Evolutionary conservation across 1,140 invertebrate species (phyloP).

Genomic region (Meloidogyne hapla): DNA sequence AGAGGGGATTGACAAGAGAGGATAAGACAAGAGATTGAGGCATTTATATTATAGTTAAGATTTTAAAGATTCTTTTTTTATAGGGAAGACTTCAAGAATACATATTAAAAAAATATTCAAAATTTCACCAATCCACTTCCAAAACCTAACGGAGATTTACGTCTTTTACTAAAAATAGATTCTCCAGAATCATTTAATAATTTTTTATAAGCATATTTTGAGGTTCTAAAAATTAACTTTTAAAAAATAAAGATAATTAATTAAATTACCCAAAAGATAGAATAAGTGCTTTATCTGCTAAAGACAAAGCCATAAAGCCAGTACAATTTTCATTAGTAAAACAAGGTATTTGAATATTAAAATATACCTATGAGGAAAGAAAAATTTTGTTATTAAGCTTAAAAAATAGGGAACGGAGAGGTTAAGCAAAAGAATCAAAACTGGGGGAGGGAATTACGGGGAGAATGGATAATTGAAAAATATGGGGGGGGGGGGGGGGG

Average conservation of each 20-base stretch:
- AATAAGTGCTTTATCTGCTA: slow-evolving; percentile 38
- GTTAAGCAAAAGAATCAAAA: no score
- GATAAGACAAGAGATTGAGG: no score
- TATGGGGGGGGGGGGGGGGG: no score
- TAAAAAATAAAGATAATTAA: neutral
- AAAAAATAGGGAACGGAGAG: no score
- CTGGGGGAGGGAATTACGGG: no score
- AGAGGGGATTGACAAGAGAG: no score
- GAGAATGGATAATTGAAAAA: no score
- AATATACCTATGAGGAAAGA: neutral
- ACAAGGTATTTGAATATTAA: slow-evolving; percentile 27
- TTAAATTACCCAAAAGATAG: slow-evolving; percentile 38
- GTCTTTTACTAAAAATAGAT: neutral
- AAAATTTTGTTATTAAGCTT: neutral
- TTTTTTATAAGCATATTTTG: neutral
- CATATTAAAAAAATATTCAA: neutral
- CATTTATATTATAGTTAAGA: no score
- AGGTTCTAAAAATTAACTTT: neutral
- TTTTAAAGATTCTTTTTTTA: no score
- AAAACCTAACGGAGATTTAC: neutral
- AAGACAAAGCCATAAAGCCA: slow-evolving; percentile 42
- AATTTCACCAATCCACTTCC: neutral
- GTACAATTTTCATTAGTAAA: slow-evolving; percentile 39
- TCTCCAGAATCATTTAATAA: neutral
- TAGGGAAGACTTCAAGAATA: no score